phyloP scores from a whole-genome alignment of 2,797 vertebrate species.

The Etheostoma perlongum region DNA sequence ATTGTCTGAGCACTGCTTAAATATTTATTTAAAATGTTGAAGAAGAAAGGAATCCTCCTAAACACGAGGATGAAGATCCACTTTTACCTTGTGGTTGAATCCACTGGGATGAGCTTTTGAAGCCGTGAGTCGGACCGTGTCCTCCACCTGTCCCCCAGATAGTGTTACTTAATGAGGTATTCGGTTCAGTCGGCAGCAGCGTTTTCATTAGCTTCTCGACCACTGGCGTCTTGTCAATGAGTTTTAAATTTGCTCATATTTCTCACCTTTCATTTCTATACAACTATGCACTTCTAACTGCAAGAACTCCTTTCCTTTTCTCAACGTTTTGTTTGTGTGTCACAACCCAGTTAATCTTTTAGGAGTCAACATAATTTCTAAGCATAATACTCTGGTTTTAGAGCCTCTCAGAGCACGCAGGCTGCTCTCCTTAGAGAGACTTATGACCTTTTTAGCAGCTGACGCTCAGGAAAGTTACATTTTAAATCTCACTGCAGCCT shows the following conservation, averaged over 20 bases:
- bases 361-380: conserved; percentile 47
- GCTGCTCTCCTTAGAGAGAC: conserved; percentile 38
- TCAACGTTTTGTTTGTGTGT: conserved; percentile 11
- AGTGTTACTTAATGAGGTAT: conserved; percentile 39
- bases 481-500: conserved; percentile 33
- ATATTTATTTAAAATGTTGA: conserved; percentile 12
- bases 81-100: not conserved
- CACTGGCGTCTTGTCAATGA: not conserved
- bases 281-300: conserved; percentile 1
- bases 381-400: conserved; percentile 32
- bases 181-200: not conserved
- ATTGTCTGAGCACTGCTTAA: not conserved
- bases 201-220: conserved; percentile 31
- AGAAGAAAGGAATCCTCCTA: conserved; percentile 2
- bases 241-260: conserved; percentile 16
- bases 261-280: conserved; percentile 13
- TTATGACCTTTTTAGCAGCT: conserved; percentile 33
- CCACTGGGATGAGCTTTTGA: conserved; percentile 7
- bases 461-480: conserved; percentile 11
- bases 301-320: not conserved
- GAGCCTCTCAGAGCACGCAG: conserved; percentile 17
- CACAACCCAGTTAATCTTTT: conserved; percentile 51
- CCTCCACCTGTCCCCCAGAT: conserved; percentile 27
- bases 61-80: not conserved
- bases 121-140: not conserved